Evolutionary conservation across 2,888 invertebrate species (phyloP), one percentile per base, ranked within the genome.

Genomic region (Dolomedes plantarius): DNA sequence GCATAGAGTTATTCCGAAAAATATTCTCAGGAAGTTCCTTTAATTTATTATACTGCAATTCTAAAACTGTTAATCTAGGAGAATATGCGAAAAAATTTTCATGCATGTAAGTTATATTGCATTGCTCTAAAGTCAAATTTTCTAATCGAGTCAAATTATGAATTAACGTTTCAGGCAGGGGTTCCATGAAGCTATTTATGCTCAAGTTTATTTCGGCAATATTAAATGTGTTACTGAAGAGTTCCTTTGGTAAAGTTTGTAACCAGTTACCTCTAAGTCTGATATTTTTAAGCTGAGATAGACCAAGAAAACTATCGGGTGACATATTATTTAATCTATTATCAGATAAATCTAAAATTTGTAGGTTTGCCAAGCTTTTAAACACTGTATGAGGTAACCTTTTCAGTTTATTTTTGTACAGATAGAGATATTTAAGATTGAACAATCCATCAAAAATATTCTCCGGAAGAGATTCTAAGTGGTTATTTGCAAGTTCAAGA

Each of bases 41-140:
- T 90, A 96, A 92, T 88, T 93, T 93, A 86, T 93, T 93, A 88
- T 93, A 91, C 89, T 94, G 93, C 85, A 96, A 91, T 91, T 96
- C 94, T 83, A 97, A 91, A 89, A 94, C 94, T 89, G 94, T 93
- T 71, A 96, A 92, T 90, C 94, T 94, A 74, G 94, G 93, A 90
- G 95, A 94, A 1, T 28, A 29, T 0, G 78, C 39, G 90, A 94
- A 94, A 82, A 93, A 92, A 56, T 95, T 94, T 89, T 96, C 93
- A 85, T 93, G 93, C 0, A 95, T 94, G 90, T 96, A 96, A 0
- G 74, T 69, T 31, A 86, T 56, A 31, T 88, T 88, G 46, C 81
- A 86, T 19, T 86, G 46, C 16, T 76, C 16, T 28, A 88, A 72
- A 6, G 13, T 69, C 23, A 88, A 23, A 28, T 67, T 81, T 56